Evolutionary conservation across 2,797 vertebrate genomes (phyloP).

Genomic region (Taeniopygia guttata): DNA sequence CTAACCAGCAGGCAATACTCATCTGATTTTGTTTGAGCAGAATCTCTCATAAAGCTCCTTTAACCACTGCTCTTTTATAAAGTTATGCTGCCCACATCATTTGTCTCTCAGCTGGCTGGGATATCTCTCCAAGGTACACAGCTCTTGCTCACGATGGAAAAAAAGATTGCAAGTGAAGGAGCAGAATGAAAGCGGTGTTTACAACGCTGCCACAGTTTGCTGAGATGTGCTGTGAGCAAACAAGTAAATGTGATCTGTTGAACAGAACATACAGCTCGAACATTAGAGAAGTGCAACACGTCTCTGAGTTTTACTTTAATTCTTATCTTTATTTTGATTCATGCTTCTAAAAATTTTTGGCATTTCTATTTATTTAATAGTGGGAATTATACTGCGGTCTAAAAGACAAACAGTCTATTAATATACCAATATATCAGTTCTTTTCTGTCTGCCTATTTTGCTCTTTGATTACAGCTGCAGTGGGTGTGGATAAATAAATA

Average conservation of each 20-base stretch:
- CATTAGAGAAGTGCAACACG: not conserved
- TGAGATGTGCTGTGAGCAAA: not conserved
- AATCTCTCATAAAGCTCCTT: not conserved
- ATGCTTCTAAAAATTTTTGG: not conserved
- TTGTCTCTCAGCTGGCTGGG: slow-evolving; percentile 43
- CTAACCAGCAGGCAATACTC: not conserved
- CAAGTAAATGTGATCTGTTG: not conserved
- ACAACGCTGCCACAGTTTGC: not conserved
- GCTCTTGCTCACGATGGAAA: not conserved
- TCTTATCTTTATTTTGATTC: not conserved
- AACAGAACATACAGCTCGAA: not conserved
- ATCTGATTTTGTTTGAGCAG: slow-evolving; percentile 19
- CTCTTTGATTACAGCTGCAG: not conserved
- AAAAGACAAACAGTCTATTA: not conserved
- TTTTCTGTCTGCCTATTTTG: slow-evolving; percentile 24
- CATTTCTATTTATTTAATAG: slow-evolving; percentile 2
- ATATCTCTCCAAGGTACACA: slow-evolving; percentile 43
- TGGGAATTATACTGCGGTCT: not conserved
- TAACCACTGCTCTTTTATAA: slow-evolving; percentile 16
- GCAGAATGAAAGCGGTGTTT: not conserved
- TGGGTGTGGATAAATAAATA: not conserved
- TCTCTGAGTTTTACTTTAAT: not conserved
- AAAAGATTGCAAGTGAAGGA: not conserved
- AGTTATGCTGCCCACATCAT: slow-evolving; percentile 30
- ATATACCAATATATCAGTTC: not conserved